Base-by-base conservation (phyloP, 2,888 invertebrate species). In the Venustoraphidia nigricollis region DNA sequence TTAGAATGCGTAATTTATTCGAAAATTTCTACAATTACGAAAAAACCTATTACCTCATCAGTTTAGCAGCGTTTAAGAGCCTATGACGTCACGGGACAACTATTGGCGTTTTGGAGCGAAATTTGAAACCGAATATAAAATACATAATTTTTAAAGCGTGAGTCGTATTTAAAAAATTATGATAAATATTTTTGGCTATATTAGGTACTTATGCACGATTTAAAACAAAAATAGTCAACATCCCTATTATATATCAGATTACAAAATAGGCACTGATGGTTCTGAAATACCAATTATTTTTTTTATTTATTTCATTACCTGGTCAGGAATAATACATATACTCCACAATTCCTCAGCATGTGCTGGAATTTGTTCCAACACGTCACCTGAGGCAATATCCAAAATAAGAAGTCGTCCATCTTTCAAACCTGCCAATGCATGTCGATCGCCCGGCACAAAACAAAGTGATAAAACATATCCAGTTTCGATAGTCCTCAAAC, bases 361-460 rank as follows among this genome's bases (percentile, higher is more conserved):
- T 1, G 93, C 95, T 3, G 79, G 73, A 53, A 93, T 78, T 54
- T 78, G 79, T 66, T 95, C 93, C 13, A 92, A 64, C 55, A 94
- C 68, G 49, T 80, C 76, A 0, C 87, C 91, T 1, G 85, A 79
- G 1, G 84, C 83, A 48, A 93, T 78, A 62, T 96, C 95, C 46
- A 88, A 76, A 53, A 96, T 79, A 34, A 92, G 68, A 53, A 96
- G 66, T 39, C 75, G 70, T 1, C 96, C 96, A 61, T 79, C 82
- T 63, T 89, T 89, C 53, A 90, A 76, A 4, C 93, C 97, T 45
- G 87, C 78, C 46, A 98, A 68, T 40, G 89, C 79, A 71, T 96
- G 90, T 10, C 92, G 75, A 69, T 98, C 96, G 13, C 85, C 86
- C 13, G 94, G 92, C 14, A 86, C 87, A 70, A 96, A 94, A 54